Base-by-base conservation (phyloP, 2,113 vertebrate genomes). In the Strigops habroptila region DNA sequence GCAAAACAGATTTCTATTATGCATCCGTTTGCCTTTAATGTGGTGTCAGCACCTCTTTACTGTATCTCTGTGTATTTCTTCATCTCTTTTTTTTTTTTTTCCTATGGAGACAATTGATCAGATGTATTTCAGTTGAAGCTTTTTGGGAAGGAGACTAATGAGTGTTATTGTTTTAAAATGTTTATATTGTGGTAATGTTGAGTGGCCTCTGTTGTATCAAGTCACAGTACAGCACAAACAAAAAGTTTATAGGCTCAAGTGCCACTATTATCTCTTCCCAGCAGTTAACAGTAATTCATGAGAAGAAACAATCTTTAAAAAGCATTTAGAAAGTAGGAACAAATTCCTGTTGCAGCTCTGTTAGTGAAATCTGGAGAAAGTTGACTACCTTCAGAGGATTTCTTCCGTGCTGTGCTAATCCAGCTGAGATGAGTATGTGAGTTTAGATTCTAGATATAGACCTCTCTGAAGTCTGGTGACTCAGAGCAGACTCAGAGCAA, bases 391-490 rank as follows among this genome's bases (percentile, higher is more conserved):
- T 86, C 28, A 78, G 60, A 91, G 53, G 31, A 39, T 77, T 82
- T 85, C 46, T 91, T 90, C 70, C 49, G 24, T 37, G 57, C 27
- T 84, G 3, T 4, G 6, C 55, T 60, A 57, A 51, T 33, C 31
- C 15, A 77, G 62, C 88, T 76, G 85, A 70, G 68, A 85, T 94
- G 81, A 44, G 86, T 90, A 28, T 91, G 81, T 86, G 88, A 83
- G 65, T 87, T 94, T 95, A 84, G 64, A 43, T 80, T 70, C 46
- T 71, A 84, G 88, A 89, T 87, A 39, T 6, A 82, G 82, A 80
- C 48, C 74, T 95, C 59, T 95, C 62, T 93, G 90, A 73, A 77
- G 84, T 71, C 71, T 80, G 85, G 75, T 96, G 94, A 96, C 87
- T 97, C 93, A 96, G 88, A 95, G 55, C 39, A 80, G 63, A 52